Conservation (phyloP, 2,113 vertebrate species). For the Sander vitreus region DNA sequence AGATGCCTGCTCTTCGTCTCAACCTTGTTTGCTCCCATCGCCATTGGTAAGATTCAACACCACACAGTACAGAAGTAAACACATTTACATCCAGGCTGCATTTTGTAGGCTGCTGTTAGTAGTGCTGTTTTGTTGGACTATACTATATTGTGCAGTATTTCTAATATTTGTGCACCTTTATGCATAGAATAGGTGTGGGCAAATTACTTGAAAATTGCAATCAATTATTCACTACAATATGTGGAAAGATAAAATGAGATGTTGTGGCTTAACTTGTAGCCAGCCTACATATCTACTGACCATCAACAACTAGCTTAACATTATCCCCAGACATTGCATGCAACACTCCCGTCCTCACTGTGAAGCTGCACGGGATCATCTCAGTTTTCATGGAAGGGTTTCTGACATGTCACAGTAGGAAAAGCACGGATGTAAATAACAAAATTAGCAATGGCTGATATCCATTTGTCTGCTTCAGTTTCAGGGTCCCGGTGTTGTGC, state of each 20-base stretch:
- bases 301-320: neutral
- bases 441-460: neutral
- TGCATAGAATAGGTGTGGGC: neutral
- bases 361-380: neutral
- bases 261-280: neutral
- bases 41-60: slow-evolving; percentile 87
- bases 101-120: neutral
- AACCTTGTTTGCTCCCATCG: slow-evolving; percentile 87
- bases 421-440: slow-evolving; percentile 3
- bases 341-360: neutral
- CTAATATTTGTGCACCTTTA: neutral
- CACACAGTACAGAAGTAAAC: neutral
- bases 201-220: neutral
- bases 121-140: neutral
- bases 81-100: neutral
- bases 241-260: neutral
- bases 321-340: neutral
- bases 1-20: slow-evolving; percentile 90
- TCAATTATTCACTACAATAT: neutral
- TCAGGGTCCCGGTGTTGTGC: neutral
- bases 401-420: neutral
- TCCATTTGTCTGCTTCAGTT: neutral
- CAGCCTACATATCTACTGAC: neutral
- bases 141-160: neutral
- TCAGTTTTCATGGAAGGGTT: neutral